phyloP scores from a whole-genome alignment of 1,140 invertebrate genomes.

The Drosophila eugracilis region DNA sequence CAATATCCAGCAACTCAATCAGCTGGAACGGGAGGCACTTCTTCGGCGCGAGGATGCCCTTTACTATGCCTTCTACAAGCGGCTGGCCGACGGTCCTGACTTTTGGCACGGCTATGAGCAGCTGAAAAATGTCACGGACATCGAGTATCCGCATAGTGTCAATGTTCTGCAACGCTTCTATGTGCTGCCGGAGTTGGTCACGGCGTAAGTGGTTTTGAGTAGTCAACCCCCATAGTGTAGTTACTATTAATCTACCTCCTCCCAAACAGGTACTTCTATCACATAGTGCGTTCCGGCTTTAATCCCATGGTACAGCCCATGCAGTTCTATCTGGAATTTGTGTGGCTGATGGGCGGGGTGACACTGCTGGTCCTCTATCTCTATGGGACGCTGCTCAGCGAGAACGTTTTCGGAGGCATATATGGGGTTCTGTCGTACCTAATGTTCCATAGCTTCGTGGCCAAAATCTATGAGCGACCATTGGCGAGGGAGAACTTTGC shows the following conservation, averaged over 20 bases:
- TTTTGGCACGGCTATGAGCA: slow-evolving; percentile 77
- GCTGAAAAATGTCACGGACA: slow-evolving; percentile 74
- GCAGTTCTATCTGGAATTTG: slow-evolving; percentile 81
- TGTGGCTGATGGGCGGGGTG: slow-evolving; percentile 81
- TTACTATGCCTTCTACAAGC: slow-evolving; percentile 83
- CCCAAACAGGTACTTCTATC: slow-evolving; percentile 69
- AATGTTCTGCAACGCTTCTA: slow-evolving; percentile 80
- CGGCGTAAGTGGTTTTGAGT: slow-evolving; percentile 58
- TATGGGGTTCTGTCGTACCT: slow-evolving; percentile 82
- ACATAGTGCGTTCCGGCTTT: slow-evolving; percentile 63
- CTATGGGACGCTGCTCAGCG: slow-evolving; percentile 76
- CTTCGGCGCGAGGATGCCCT: slow-evolving; percentile 78
- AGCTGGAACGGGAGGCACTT: slow-evolving; percentile 73
- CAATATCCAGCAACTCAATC: slow-evolving; percentile 71
- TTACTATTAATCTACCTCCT: background rate
- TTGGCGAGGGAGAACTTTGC: slow-evolving; percentile 82
- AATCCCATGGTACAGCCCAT: slow-evolving; percentile 76
- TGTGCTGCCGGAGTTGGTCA: slow-evolving; percentile 75
- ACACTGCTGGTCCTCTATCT: slow-evolving; percentile 79
- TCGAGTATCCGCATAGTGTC: slow-evolving; percentile 79
- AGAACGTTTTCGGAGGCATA: slow-evolving; percentile 80
- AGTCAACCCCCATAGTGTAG: background rate
- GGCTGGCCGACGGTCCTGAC: slow-evolving; percentile 66
- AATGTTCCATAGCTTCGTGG: slow-evolving; percentile 81
- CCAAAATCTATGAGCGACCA: slow-evolving; percentile 79